phyloP scores from a whole-genome alignment of 2,888 invertebrate genomes.

The Enchytraeus crypticus region DNA sequence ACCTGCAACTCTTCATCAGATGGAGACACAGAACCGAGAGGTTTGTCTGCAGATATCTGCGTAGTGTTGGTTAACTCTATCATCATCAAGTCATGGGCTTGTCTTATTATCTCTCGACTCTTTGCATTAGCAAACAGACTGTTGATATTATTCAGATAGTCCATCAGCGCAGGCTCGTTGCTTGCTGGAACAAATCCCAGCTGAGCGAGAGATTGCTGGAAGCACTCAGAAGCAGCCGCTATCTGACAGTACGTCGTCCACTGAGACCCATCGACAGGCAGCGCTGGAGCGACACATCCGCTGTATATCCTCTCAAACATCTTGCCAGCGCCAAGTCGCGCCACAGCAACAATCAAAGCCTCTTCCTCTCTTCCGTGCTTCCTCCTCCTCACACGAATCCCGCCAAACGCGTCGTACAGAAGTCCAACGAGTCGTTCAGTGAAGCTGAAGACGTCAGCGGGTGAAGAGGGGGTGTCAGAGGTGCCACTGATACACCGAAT shows the following conservation, averaged over 20 bases:
- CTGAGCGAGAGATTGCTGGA: slow-evolving; percentile 16
- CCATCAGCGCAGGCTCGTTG: slow-evolving; percentile 17
- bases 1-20: not conserved
- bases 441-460: slow-evolving; percentile 23
- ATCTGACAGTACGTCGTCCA: slow-evolving; percentile 19
- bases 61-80: slow-evolving; percentile 16
- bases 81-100: slow-evolving; percentile 22
- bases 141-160: slow-evolving; percentile 27
- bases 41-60: slow-evolving; percentile 17
- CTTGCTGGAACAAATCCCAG: slow-evolving; percentile 16
- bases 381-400: not conserved
- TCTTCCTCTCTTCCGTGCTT: not conserved
- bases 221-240: slow-evolving; percentile 19
- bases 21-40: slow-evolving; percentile 6
- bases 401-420: slow-evolving; percentile 17
- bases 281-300: slow-evolving; percentile 21
- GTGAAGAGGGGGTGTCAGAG: slow-evolving; percentile 14
- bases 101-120: slow-evolving; percentile 20
- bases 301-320: slow-evolving; percentile 24
- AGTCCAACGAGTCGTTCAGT: slow-evolving; percentile 21
- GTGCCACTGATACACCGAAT: too few relatives aligned
- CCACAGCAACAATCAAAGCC: slow-evolving; percentile 9
- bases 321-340: slow-evolving; percentile 9
- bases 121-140: slow-evolving; percentile 25
- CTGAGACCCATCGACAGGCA: slow-evolving; percentile 17